These are phyloP conservation scores for Anaspis maculata DNA, from an alignment of 2,888 invertebrate species.

Conservation along the genomic window DNA sequence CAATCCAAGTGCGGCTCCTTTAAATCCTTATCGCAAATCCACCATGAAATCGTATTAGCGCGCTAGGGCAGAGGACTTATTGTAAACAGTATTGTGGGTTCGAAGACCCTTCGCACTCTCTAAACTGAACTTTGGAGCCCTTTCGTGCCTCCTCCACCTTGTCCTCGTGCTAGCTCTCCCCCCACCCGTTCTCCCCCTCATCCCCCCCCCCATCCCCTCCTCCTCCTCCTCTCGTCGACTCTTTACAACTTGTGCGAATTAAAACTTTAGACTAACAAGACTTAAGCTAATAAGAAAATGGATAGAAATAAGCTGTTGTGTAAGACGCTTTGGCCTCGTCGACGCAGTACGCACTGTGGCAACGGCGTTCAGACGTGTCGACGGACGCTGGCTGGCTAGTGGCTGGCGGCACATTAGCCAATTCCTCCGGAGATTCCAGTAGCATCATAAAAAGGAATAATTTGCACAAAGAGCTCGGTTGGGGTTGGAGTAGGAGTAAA, in stretches of 20 bases:
- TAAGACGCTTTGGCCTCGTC: conserved; percentile 37
- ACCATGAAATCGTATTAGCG: conserved; percentile 59
- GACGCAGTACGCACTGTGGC: too few species aligned
- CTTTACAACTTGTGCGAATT: conserved; percentile 50
- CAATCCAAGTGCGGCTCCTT: conserved; percentile 39
- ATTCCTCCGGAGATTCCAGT: too few species aligned
- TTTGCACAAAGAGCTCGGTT: not conserved
- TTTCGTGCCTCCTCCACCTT: conserved; percentile 33
- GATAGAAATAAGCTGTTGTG: conserved; percentile 44
- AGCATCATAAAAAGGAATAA: not conserved
- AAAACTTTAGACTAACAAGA: conserved; percentile 56
- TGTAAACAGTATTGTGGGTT: conserved; percentile 44
- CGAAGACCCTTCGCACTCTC: conserved; percentile 41
- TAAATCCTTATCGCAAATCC: conserved; percentile 58
- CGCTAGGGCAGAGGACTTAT: conserved; percentile 39
- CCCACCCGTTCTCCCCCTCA: too few species aligned
- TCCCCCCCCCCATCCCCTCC: too few species aligned
- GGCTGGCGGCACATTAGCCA: conserved; percentile 5
- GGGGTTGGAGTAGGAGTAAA: too few species aligned
- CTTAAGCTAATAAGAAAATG: conserved; percentile 47
- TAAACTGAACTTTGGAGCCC: conserved; percentile 39
- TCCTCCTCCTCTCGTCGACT: conserved; percentile 41
- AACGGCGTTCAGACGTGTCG: conserved; percentile 23
- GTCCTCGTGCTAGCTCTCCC: too few species aligned
- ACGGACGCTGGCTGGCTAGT: conserved; percentile 15